Evolutionary conservation across 1,140 invertebrate species (phyloP).

Genomic region (Brachionus sp.): DNA sequence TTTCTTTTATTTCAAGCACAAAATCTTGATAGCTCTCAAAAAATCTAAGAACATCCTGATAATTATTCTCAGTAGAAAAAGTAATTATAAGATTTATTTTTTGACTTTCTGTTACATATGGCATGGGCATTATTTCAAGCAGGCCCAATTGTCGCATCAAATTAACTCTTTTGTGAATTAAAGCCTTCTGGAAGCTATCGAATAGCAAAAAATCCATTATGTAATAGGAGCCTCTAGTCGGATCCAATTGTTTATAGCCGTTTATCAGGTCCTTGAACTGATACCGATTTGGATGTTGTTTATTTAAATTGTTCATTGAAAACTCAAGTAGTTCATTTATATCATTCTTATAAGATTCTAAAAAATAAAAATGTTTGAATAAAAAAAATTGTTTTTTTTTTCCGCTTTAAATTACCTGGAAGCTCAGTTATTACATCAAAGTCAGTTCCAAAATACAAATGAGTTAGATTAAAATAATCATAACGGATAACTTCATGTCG

Average conservation of each 20-base stretch:
- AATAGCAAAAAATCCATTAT: slow-evolving; percentile 70
- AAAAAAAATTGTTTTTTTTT: neutral
- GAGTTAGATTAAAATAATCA: slow-evolving; percentile 77
- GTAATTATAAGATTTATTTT: slow-evolving; percentile 72
- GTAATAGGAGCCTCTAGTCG: slow-evolving; percentile 81
- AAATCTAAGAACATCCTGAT: slow-evolving; percentile 20
- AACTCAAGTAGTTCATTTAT: slow-evolving; percentile 67
- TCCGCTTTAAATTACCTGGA: slow-evolving; percentile 50
- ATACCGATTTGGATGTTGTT: slow-evolving; percentile 61
- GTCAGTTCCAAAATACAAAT: slow-evolving; percentile 64
- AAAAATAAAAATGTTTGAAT: slow-evolving; percentile 46
- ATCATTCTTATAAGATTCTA: slow-evolving; percentile 66
- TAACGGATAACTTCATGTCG: slow-evolving; percentile 81
- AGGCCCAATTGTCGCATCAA: slow-evolving; percentile 71
- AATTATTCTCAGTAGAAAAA: neutral
- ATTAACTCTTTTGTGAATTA: slow-evolving; percentile 50
- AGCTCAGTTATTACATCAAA: slow-evolving; percentile 55
- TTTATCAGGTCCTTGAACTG: slow-evolving; percentile 67
- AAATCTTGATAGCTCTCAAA: slow-evolving; percentile 26
- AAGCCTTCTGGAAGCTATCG: slow-evolving; percentile 51
- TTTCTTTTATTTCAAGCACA: slow-evolving; percentile 43
- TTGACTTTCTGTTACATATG: slow-evolving; percentile 84
- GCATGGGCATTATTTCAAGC: slow-evolving; percentile 77
- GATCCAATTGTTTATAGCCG: slow-evolving; percentile 79
- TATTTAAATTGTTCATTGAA: slow-evolving; percentile 63